phyloP scores from a whole-genome alignment of 2,113 vertebrate species.

The Cephalopholis sonnerati region DNA sequence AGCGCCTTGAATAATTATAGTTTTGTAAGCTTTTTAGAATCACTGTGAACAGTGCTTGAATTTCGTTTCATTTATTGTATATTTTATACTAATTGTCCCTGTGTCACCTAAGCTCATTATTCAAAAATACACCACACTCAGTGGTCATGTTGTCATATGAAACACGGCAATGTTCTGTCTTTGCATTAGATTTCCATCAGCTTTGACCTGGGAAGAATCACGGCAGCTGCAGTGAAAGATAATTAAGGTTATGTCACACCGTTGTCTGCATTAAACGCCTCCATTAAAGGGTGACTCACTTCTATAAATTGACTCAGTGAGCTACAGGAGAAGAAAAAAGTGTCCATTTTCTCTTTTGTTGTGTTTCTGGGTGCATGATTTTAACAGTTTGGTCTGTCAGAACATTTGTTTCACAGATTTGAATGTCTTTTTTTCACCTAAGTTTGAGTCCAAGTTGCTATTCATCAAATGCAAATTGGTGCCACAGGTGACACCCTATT shows the following conservation, averaged over 20 bases:
- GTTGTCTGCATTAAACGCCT: constrained; percentile 58
- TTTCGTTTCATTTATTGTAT: background rate
- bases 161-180: background rate
- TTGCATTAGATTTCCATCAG: background rate
- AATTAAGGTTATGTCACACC: constrained; percentile 56
- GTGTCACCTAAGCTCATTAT: background rate
- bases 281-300: constrained; percentile 67
- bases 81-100: background rate
- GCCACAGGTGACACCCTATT: constrained; percentile 14
- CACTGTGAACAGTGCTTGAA: background rate
- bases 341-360: background rate
- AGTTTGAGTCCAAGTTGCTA: background rate
- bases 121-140: background rate
- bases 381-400: background rate
- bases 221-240: constrained; percentile 30
- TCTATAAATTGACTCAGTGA: constrained; percentile 50
- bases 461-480: constrained; percentile 29
- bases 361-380: background rate
- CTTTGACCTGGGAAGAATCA: background rate
- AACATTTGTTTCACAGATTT: background rate
- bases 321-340: background rate
- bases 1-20: no score
- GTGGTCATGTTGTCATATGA: background rate
- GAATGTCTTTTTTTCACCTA: background rate
- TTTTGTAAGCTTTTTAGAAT: background rate